These are phyloP conservation scores for Alethe castanea DNA, from an alignment of 2,113 vertebrate species.

Conservation along the genomic window DNA sequence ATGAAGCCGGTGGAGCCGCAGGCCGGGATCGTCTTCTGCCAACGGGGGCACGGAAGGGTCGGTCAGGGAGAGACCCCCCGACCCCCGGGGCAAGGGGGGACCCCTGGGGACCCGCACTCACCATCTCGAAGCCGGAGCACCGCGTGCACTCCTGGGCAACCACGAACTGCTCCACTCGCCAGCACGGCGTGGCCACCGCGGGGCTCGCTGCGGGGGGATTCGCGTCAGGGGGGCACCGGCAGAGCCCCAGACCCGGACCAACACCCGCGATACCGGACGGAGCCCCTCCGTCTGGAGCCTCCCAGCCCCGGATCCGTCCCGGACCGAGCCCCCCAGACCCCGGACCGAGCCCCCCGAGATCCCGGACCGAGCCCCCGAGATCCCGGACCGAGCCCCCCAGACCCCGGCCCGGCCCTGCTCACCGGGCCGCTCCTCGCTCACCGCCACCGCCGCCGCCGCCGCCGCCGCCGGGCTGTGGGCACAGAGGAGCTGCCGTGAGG, in stretches of 20 bases:
- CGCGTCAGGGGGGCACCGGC: neutral
- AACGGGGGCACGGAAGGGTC: fast-evolving
- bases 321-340: neutral
- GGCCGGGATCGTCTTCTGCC: neutral
- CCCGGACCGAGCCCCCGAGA: neutral
- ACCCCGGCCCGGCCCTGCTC: neutral
- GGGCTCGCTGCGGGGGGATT: neutral
- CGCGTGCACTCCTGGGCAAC: slow-evolving; percentile 73
- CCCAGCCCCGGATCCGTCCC: no score
- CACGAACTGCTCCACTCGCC: slow-evolving; percentile 80
- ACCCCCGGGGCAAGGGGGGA: no score
- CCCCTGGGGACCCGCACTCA: slow-evolving; percentile 46
- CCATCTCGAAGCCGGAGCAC: slow-evolving; percentile 75
- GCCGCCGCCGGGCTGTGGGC: neutral
- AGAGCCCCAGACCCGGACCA: no score
- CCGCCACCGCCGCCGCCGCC: neutral
- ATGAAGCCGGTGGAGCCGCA: neutral
- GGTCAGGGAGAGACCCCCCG: neutral
- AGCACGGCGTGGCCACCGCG: slow-evolving; percentile 65
- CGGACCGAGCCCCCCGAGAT: neutral
- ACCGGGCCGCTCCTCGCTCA: neutral
- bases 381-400: no score
- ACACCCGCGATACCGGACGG: no score
- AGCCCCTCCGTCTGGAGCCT: no score
- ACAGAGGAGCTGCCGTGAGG: neutral